Evolutionary conservation across 2,113 vertebrate genomes (phyloP).

Genomic region (Cyphotilapia sp.): DNA sequence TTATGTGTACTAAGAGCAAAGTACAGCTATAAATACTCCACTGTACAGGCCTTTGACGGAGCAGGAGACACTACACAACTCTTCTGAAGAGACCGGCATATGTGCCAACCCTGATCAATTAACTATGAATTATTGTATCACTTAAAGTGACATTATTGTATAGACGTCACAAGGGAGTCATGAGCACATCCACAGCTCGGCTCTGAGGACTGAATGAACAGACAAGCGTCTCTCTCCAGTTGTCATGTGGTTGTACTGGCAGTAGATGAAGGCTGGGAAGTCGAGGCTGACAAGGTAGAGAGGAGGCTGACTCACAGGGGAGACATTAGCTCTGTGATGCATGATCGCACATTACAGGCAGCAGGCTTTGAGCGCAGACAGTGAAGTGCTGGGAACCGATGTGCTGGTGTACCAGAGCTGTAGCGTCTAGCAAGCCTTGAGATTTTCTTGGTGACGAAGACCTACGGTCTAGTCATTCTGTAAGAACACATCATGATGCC

Average conservation of each 20-base stretch:
- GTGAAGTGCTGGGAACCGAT: slow-evolving; percentile 23
- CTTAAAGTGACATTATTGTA: background rate
- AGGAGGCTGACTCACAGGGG: slow-evolving; percentile 60
- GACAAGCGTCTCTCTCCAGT: slow-evolving; percentile 2
- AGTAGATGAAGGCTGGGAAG: slow-evolving; percentile 45
- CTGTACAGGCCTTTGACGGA: background rate
- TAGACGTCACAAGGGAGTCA: background rate
- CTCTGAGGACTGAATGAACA: slow-evolving; percentile 6
- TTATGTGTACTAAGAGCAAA: background rate
- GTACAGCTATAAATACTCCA: background rate
- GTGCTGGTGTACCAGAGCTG: slow-evolving; percentile 12
- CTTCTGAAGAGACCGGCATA: background rate
- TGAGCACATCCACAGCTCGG: background rate
- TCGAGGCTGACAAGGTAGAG: slow-evolving; percentile 45
- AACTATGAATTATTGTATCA: background rate
- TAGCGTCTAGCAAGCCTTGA: background rate
- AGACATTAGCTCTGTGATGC: slow-evolving; percentile 58
- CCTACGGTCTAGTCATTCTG: background rate
- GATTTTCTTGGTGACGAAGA: background rate
- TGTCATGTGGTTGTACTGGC: slow-evolving; percentile 34
- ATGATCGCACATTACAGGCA: slow-evolving; percentile 51
- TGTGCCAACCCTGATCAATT: background rate
- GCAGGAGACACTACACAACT: background rate
- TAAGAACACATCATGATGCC: background rate
- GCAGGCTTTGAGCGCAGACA: slow-evolving; percentile 27